Evolutionary conservation across 2,113 vertebrate genomes (phyloP).

Genomic region (Leucoraja erinaceus): DNA sequence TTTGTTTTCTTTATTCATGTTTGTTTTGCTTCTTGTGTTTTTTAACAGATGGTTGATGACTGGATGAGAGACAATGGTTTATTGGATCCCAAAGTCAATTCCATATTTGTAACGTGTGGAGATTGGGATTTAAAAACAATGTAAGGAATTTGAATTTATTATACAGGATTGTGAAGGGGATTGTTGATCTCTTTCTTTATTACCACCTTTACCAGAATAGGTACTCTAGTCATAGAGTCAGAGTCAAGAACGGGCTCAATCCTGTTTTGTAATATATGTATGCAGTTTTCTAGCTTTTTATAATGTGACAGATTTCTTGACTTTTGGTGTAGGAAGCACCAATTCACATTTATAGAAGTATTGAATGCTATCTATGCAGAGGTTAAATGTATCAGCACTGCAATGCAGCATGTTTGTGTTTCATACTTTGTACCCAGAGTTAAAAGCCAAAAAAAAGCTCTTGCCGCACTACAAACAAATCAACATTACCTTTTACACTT

Average conservation of each 20-base stretch:
- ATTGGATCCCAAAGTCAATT: constrained; percentile 74
- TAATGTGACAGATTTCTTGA: not conserved
- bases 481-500: not conserved
- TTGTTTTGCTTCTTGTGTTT: constrained; percentile 47
- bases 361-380: not conserved
- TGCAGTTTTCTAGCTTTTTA: not conserved
- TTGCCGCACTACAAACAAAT: not conserved
- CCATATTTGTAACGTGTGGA: constrained; percentile 78
- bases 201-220: not conserved
- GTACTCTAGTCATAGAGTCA: not conserved
- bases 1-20: constrained; percentile 14
- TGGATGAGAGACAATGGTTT: constrained; percentile 78
- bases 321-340: not conserved
- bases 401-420: not conserved
- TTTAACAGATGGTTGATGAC: constrained; percentile 67
- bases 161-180: not conserved
- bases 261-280: constrained; percentile 27
- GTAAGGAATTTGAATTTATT: constrained; percentile 52
- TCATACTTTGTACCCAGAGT: not conserved
- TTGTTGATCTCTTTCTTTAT: not conserved
- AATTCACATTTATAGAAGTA: not conserved
- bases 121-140: constrained; percentile 81
- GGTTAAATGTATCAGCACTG: not conserved
- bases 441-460: not conserved
- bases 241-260: too few relatives aligned